Base-by-base conservation (phyloP, 2,888 invertebrate genomes). In the Cephus spinipes region DNA sequence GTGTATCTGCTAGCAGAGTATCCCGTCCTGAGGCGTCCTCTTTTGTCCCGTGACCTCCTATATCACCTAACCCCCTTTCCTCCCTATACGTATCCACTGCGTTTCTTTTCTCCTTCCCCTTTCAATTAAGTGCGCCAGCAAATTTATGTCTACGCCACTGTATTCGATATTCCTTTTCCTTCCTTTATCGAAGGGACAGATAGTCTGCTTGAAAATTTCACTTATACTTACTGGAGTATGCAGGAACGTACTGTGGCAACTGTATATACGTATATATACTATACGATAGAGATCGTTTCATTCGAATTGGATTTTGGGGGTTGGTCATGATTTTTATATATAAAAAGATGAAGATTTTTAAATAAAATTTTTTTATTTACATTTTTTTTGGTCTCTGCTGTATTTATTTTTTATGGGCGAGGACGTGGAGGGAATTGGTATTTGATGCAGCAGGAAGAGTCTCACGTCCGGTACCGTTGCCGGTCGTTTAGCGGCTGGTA, bases 51-150 rank as follows among this genome's bases (percentile, higher is more conserved):
- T 76, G 78, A 75, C 74, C 74, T 55, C 74, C 31, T 73, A 36
- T 69, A 33, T 76, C 35, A 76, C 32, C 69, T 11, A n/a, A 55
- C 30, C 73, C 73, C 73, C 55, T 34, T 71, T 36, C 75, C 69
- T 69, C 81, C 82, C 80, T 84, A 23, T 23, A 9, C 23, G 55
- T 81, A 83, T 84, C 78, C 81, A 73, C 76, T 73, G 76, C 80
- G 80, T 83, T 83, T 85, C 85, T 84, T 71, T 77, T 79, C 74
- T 78, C 78, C 76, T 88, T 88, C 87, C 89, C 89, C 88, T 89
- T 91, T 91, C 91, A 91, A 91, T 91, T 91, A 91, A 90, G 89
- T 88, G 85, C 85, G 85, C 84, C 86, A 82, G 90, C 87, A 90
- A 91, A 91, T 91, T 91, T 91, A 91, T 91, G 91, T 90, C 85